Evolutionary conservation across 2,888 invertebrate genomes (phyloP), one percentile per base, ranked within the genome.

Genomic region (Aromia moschata): DNA sequence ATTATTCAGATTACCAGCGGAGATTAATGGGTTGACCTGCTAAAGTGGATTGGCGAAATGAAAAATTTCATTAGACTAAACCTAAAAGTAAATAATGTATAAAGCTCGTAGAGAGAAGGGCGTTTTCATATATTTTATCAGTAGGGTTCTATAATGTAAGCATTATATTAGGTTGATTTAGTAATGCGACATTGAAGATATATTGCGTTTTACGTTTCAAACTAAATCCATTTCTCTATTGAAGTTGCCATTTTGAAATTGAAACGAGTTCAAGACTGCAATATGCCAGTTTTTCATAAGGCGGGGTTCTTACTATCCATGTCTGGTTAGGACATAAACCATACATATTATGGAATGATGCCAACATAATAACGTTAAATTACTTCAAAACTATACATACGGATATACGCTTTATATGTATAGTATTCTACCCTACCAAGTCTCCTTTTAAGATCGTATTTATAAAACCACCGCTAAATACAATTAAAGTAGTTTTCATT

Each of bases 171-270:
- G 68, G 69, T 69, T 74, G 74, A 75, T 75, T 73, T 73, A 75
- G 52, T 62, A 64, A 53, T 52, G 65, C 66, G 68, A 70, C 70
- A 68, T 64, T 59, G 54, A 59, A 65, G 71, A 74, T 74, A 71
- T 69, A 70, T 68, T 66, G 63, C 62, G 52, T 54, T 61, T 55
- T 52, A 63, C 65, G 59, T 64, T 65, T 64, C 61, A 69, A 72
- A 72, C 71, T 70, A 72, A 72, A 72, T 69, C 70, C 68, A 67
- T 71, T 71, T 70, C 68, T 72, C 70, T 71, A 68, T 69, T 65
- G 67, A 65, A 70, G 71, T 71, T 74, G 73, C 74, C 73, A 74
- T 76, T 75, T 76, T 74, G 70, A 72, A 73, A 74, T 74, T 74
- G 72, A 71, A 75, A 72, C 73, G 71, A 71, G 73, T 72, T 74